phyloP scores from a whole-genome alignment of 2,797 vertebrate genomes.

The Anniella stebbinsi region DNA sequence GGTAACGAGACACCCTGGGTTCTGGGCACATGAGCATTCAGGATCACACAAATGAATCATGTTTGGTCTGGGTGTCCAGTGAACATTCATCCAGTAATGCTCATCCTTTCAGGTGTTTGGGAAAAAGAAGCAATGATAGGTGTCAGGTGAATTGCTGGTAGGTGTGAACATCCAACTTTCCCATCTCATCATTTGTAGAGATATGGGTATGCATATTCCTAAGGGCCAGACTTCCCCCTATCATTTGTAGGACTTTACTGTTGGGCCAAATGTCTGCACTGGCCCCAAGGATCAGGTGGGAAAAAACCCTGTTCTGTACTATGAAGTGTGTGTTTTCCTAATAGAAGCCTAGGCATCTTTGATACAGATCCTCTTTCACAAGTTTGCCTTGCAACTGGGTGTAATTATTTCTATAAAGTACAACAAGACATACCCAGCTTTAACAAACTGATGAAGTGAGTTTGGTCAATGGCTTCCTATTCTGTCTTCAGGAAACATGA shows the following conservation, averaged over 20 bases:
- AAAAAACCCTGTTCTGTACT: constrained; percentile 3
- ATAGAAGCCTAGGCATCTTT: not conserved
- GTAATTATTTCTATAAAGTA: constrained; percentile 32
- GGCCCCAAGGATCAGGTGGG: not conserved
- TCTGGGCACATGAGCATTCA: not conserved
- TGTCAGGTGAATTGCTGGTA: not conserved
- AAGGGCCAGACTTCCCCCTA: not conserved
- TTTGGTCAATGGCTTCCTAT: constrained; percentile 27
- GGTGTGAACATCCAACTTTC: not conserved
- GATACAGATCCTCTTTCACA: not conserved
- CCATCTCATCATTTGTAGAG: not conserved
- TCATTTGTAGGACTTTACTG: not conserved
- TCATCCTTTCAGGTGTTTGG: not conserved
- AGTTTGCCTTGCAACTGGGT: constrained; percentile 38
- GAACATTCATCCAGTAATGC: not conserved
- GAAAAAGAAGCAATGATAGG: not conserved
- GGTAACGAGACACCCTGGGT: not conserved
- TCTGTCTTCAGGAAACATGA: constrained; percentile 21
- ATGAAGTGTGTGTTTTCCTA: not conserved
- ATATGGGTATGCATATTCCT: not conserved
- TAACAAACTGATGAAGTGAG: constrained; percentile 8
- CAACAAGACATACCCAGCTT: constrained; percentile 23
- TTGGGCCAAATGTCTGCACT: not conserved
- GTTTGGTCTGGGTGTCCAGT: not conserved
- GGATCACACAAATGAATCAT: no score